Conservation (phyloP, 2,797 vertebrate genomes). For the Chrosomus eos region DNA sequence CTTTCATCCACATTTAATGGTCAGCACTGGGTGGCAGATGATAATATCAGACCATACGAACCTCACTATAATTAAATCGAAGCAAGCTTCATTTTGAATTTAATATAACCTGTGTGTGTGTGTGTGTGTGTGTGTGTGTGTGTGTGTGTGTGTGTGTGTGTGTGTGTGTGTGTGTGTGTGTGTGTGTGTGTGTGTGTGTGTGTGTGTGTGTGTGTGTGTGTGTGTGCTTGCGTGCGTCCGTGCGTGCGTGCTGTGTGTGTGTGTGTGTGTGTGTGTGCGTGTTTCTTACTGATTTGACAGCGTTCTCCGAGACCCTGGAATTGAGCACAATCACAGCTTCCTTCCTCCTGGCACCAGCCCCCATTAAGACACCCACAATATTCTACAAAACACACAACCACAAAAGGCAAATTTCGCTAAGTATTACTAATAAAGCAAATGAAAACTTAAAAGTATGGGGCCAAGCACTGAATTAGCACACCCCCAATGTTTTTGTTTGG, state of each 20-base stretch:
- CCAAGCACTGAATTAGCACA: neutral
- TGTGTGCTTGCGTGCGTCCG: neutral
- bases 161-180: neutral
- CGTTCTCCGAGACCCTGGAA: slow-evolving; percentile 95
- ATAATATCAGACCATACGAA: slow-evolving; percentile 14
- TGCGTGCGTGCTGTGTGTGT: neutral
- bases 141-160: slow-evolving; percentile 18
- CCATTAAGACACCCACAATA: slow-evolving; percentile 96
- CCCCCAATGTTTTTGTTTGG: neutral
- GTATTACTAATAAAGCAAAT: neutral
- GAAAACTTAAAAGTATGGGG: neutral
- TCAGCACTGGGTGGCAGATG: slow-evolving; percentile 30
- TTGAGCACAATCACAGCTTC: slow-evolving; percentile 94
- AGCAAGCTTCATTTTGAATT: slow-evolving; percentile 1
- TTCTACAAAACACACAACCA: slow-evolving; percentile 76
- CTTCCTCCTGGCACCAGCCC: slow-evolving; percentile 91
- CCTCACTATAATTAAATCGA: slow-evolving; percentile 32
- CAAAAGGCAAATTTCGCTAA: neutral
- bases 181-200: neutral
- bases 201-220: neutral
- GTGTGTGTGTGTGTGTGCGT: neutral
- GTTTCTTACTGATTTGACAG: slow-evolving; percentile 96
- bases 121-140: neutral
- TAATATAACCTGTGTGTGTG: slow-evolving; percentile 1
- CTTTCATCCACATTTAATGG: slow-evolving; percentile 32